These are phyloP conservation scores for Actenoides lindsayi DNA, from an alignment of 2,113 vertebrate species.

Conservation along the genomic window DNA sequence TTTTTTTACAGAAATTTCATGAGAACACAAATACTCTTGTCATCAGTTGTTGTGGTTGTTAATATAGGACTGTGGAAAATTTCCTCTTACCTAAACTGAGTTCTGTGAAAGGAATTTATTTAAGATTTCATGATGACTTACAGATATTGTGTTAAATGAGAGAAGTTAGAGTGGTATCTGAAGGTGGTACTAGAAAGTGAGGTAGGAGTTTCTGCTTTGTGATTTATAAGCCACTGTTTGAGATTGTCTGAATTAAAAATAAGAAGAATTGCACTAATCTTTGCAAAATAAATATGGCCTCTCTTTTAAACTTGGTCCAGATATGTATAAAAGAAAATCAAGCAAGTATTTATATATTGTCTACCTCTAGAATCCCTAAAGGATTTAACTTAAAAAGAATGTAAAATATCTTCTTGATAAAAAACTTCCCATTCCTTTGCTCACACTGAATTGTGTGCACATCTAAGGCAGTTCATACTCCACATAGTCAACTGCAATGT, in stretches of 20 bases:
- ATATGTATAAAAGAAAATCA: neutral
- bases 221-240: neutral
- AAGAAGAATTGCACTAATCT: neutral
- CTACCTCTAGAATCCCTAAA: neutral
- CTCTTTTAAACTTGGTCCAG: neutral
- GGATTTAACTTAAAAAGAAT: neutral
- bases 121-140: neutral
- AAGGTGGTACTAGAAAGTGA: neutral
- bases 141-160: neutral
- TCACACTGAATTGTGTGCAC: neutral
- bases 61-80: neutral
- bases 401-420: neutral
- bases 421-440: neutral
- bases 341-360: neutral
- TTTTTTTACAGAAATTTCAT: neutral
- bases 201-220: neutral
- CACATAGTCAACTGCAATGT: neutral
- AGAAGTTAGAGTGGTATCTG: neutral
- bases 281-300: neutral
- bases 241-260: neutral
- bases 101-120: conserved; percentile 14
- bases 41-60: conserved; percentile 19
- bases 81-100: neutral
- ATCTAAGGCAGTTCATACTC: neutral
- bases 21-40: neutral